These are phyloP conservation scores for Anser cygnoides DNA, from an alignment of 2,113 vertebrate genomes.

Conservation along the genomic window DNA sequence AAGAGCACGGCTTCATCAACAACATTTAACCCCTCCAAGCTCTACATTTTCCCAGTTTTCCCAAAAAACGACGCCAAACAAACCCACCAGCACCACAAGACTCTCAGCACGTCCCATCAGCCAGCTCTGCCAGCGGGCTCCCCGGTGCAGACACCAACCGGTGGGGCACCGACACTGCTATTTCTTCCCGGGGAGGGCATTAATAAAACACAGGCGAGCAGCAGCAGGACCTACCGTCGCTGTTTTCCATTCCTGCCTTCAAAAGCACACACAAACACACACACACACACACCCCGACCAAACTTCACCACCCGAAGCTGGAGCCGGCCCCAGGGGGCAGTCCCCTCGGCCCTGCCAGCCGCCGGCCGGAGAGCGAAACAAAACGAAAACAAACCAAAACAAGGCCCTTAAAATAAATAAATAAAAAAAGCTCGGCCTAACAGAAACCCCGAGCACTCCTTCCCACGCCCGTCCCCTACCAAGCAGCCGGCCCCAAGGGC, in stretches of 20 bases:
- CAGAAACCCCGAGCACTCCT: too few relatives aligned
- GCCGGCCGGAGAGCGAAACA: neutral
- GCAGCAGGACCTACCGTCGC: neutral
- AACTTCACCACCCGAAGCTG: neutral
- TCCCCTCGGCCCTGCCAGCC: neutral
- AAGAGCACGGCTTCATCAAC: neutral
- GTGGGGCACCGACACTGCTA: fast-evolving
- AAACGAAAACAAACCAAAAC: neutral
- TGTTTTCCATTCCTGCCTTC: neutral
- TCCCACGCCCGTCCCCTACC: too few relatives aligned
- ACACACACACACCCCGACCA: neutral
- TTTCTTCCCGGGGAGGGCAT: neutral
- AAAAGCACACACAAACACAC: too few relatives aligned
- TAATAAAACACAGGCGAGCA: neutral
- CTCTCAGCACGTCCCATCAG: neutral
- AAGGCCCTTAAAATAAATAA: neutral
- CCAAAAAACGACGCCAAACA: neutral
- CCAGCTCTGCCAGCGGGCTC: neutral
- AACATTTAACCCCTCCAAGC: neutral
- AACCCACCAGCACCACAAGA: neutral
- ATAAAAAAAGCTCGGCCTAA: neutral
- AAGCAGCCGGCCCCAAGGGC: too few relatives aligned
- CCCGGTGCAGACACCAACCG: fast-evolving
- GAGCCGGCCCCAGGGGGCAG: neutral
- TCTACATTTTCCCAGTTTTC: neutral